phyloP scores from a whole-genome alignment of 2,888 invertebrate species.

The Zygaena filipendulae region DNA sequence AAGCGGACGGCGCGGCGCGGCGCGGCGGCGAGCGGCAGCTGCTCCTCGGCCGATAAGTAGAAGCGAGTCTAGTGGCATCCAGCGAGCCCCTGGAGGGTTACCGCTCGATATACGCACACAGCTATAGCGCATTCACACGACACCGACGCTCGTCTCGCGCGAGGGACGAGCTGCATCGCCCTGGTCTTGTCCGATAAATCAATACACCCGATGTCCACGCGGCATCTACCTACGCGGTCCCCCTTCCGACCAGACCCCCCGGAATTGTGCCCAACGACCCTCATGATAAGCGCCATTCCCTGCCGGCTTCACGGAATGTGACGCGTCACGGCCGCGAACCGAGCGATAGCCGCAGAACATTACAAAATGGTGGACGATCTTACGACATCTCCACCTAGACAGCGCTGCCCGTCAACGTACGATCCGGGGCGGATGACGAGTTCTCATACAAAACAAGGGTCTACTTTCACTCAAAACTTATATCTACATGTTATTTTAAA shows the following conservation, averaged over 20 bases:
- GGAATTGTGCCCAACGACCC: conserved; percentile 58
- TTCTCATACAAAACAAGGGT: conserved; percentile 59
- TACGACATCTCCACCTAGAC: conserved; percentile 69
- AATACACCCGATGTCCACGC: conserved; percentile 55
- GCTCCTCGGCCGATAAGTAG: conserved; percentile 66
- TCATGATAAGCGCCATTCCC: conserved; percentile 51
- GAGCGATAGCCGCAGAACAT: conserved; percentile 63
- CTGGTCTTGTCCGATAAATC: conserved; percentile 66
- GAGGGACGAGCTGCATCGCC: conserved; percentile 54
- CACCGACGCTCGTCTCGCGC: conserved; percentile 54
- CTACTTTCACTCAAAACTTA: conserved; percentile 63
- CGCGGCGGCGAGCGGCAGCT: conserved; percentile 64
- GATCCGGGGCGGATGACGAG: conserved; percentile 65
- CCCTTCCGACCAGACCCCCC: conserved; percentile 57
- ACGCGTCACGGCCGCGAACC: conserved; percentile 61
- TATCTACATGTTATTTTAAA: conserved; percentile 37
- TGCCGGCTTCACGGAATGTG: conserved; percentile 61
- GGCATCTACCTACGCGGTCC: conserved; percentile 45
- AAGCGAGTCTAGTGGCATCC: conserved; percentile 64
- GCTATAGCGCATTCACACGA: conserved; percentile 52
- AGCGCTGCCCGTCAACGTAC: conserved; percentile 61
- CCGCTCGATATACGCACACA: conserved; percentile 65
- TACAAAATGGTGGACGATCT: conserved; percentile 71
- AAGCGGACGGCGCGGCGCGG: conserved; percentile 45
- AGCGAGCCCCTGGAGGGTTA: conserved; percentile 63